Percentiles rank a stretch among this genome's conserved stretches.
Conservation (phyloP, 1,140 invertebrate species). For the Neodiprion fabricii region DNA sequence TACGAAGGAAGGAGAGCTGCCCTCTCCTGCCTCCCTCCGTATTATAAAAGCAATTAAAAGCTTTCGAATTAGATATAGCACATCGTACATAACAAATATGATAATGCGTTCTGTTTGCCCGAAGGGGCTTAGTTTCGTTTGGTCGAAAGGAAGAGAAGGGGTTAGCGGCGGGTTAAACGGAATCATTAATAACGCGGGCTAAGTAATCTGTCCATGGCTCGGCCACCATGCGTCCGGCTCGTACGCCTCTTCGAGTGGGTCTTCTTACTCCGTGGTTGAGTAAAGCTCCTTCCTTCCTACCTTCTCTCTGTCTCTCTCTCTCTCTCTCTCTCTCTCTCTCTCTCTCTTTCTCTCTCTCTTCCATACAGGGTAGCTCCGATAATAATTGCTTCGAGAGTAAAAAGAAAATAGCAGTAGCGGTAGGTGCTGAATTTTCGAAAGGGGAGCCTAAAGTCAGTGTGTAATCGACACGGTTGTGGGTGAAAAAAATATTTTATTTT, state of each 20-base stretch:
- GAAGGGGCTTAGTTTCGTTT: slow-evolving; percentile 38
- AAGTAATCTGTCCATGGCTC: slow-evolving; percentile 63
- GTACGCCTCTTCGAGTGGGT: slow-evolving; percentile 49
- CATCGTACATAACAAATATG: slow-evolving; percentile 63
- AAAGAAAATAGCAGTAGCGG: not conserved
- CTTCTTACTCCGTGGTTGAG: slow-evolving; percentile 23
- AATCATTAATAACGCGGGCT: slow-evolving; percentile 62
- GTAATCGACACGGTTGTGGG: too few species aligned
- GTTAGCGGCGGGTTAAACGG: slow-evolving; percentile 59
- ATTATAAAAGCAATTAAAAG: slow-evolving; percentile 63
- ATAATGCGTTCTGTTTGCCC: slow-evolving; percentile 53
- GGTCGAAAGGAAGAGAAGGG: slow-evolving; percentile 14
- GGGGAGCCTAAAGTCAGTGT: too few species aligned
- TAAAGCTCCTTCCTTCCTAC: slow-evolving; percentile 39
- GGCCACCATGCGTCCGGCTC: slow-evolving; percentile 50
- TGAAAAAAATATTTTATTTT: too few species aligned
- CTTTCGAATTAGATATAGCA: slow-evolving; percentile 58
- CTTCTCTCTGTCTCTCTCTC: slow-evolving; percentile 16
- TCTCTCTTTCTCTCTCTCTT: slow-evolving; percentile 13
- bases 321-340: slow-evolving; percentile 11
- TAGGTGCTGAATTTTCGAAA: too few species aligned
- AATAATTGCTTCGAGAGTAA: slow-evolving; percentile 1
- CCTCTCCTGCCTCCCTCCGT: slow-evolving; percentile 21
- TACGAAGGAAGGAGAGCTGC: not conserved
- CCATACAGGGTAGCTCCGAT: slow-evolving; percentile 14